phyloP scores from a whole-genome alignment of 2,888 invertebrate species.

The Phoenoteleia sp. region DNA sequence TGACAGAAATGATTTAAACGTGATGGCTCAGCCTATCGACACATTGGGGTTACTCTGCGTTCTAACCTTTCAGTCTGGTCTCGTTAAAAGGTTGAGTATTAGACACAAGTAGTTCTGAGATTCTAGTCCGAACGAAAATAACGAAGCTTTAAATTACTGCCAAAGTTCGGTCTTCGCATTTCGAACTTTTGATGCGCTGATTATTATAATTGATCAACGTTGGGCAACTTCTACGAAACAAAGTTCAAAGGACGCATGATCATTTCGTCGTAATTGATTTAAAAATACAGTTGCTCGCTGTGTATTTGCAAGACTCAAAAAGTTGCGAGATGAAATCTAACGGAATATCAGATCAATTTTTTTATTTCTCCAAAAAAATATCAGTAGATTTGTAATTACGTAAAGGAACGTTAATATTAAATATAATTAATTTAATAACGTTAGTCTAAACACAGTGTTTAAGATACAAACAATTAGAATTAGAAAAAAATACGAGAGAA shows the following conservation, averaged over 20 bases:
- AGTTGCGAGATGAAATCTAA: too few relatives aligned
- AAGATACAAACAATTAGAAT: too few relatives aligned
- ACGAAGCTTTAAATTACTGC: conserved; percentile 66
- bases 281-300: conserved; percentile 30
- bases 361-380: too few relatives aligned
- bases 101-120: conserved; percentile 73
- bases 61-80: conserved; percentile 73
- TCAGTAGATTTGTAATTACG: too few relatives aligned
- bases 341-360: too few relatives aligned
- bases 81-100: conserved; percentile 78
- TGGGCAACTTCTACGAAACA: conserved; percentile 18
- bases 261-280: conserved; percentile 39
- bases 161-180: conserved; percentile 52
- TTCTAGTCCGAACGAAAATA: conserved; percentile 72
- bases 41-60: conserved; percentile 68
- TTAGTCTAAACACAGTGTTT: too few relatives aligned
- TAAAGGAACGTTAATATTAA: too few relatives aligned
- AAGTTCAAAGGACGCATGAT: conserved; percentile 31
- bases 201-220: conserved; percentile 42
- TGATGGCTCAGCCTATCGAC: conserved; percentile 62
- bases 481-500: neutral
- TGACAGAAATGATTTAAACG: conserved; percentile 64
- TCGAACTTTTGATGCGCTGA: conserved; percentile 38
- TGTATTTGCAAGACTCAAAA: neutral
- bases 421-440: neutral